Evolutionary conservation across 1,140 invertebrate species (phyloP).

Genomic region (Sesamia nonagrioides): DNA sequence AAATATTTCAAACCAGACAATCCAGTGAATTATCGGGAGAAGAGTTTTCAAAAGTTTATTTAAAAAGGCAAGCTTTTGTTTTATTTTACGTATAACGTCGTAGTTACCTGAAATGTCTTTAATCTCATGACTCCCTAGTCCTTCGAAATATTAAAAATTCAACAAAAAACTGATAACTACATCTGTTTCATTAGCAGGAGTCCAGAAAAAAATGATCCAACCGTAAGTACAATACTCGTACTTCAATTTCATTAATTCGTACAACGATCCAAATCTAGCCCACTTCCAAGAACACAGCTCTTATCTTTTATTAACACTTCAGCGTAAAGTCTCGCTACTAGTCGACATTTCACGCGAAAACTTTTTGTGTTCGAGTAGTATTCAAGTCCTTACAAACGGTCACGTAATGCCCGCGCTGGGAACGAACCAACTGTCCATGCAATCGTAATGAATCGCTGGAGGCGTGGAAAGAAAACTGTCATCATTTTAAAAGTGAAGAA

Average conservation of each 20-base stretch:
- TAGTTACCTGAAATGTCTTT: too few relatives aligned
- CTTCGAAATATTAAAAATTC: too few relatives aligned
- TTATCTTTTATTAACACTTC: constrained; percentile 31
- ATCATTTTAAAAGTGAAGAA: background rate
- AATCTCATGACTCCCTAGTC: too few relatives aligned
- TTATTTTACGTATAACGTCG: too few relatives aligned
- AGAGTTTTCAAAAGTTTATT: too few relatives aligned
- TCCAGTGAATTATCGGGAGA: too few relatives aligned
- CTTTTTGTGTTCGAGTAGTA: constrained; percentile 7
- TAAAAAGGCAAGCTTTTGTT: too few relatives aligned
- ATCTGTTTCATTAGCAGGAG: too few relatives aligned
- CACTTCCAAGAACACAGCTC: constrained; percentile 14
- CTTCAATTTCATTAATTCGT: background rate
- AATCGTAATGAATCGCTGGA: constrained; percentile 26
- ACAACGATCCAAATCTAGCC: background rate
- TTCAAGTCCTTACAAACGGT: constrained; percentile 5
- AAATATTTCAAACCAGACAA: too few relatives aligned
- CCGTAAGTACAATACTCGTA: too few relatives aligned
- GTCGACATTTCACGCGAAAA: constrained; percentile 36
- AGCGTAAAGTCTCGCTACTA: constrained; percentile 30
- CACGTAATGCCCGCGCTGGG: constrained; percentile 18
- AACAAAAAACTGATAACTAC: too few relatives aligned
- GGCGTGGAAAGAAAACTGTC: constrained; percentile 22
- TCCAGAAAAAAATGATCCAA: too few relatives aligned
- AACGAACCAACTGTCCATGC: constrained; percentile 28